Percentiles rank a stretch among this genome's conserved stretches.
Evolutionary conservation across 2,113 vertebrate genomes (phyloP).

Genomic region (Tretioscincus oriximinensis): DNA sequence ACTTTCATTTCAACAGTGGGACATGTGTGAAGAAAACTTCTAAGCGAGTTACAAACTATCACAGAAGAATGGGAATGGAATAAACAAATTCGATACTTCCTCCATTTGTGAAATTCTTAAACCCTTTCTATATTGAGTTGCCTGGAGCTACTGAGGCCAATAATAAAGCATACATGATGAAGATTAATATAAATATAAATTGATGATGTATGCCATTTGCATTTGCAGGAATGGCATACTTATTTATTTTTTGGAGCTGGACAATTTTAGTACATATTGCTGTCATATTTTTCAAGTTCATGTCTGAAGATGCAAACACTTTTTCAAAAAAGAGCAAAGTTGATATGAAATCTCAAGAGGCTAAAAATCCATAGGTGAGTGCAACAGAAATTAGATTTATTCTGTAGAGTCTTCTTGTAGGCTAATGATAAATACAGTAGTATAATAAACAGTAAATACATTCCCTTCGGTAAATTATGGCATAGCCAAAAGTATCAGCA

Average conservation of each 20-base stretch:
- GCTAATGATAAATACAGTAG: neutral
- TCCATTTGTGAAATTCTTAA: too few relatives aligned
- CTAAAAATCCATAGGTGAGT: neutral
- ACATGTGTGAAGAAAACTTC: too few relatives aligned
- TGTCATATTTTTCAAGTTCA: neutral
- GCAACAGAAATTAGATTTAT: neutral
- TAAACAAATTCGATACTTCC: too few relatives aligned
- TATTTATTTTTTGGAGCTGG: constrained; percentile 11
- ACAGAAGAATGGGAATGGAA: too few relatives aligned
- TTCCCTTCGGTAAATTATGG: neutral
- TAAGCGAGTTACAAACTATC: too few relatives aligned
- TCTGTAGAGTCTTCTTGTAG: neutral
- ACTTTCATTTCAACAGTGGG: too few relatives aligned
- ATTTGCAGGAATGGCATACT: neutral
- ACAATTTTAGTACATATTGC: neutral
- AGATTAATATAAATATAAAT: too few relatives aligned
- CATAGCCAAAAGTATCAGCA: neutral
- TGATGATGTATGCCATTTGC: neutral
- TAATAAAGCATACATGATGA: neutral
- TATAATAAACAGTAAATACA: neutral
- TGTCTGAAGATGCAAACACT: neutral
- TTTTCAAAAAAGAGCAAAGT: neutral
- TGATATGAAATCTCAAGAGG: neutral
- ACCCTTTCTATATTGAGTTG: too few relatives aligned
- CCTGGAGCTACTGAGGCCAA: neutral